Conservation (phyloP, 2,113 vertebrate genomes). For the Saguinus midas region DNA sequence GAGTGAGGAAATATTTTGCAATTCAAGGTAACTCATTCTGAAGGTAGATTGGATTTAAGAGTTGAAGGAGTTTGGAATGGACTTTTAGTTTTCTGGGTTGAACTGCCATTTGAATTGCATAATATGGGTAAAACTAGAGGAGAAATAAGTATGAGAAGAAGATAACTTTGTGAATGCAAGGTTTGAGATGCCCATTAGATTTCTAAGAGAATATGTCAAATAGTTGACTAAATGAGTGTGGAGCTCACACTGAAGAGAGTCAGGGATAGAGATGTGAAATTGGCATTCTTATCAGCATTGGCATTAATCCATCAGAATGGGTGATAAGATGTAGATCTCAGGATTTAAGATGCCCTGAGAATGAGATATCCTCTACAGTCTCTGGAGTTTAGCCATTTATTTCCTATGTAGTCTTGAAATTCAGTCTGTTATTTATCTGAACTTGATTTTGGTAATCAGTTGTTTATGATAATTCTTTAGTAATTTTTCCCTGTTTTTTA, state of each 20-base stretch:
- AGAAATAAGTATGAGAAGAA: neutral
- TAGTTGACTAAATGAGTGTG: neutral
- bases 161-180: neutral
- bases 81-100: neutral
- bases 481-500: neutral
- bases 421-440: neutral
- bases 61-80: neutral
- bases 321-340: neutral
- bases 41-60: neutral
- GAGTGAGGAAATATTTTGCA: neutral
- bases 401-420: constrained; percentile 34
- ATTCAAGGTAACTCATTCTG: neutral
- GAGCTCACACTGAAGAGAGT: neutral
- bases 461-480: constrained; percentile 14
- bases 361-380: neutral
- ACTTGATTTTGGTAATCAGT: constrained; percentile 5
- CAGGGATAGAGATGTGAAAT: neutral
- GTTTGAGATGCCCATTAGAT: neutral
- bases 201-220: neutral
- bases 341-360: neutral
- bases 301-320: neutral
- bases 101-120: neutral
- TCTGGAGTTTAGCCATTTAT: neutral
- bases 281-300: neutral
- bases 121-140: neutral